phyloP scores from a whole-genome alignment of 2,888 invertebrate genomes.

The Poecilobothrus nobilitatus region DNA sequence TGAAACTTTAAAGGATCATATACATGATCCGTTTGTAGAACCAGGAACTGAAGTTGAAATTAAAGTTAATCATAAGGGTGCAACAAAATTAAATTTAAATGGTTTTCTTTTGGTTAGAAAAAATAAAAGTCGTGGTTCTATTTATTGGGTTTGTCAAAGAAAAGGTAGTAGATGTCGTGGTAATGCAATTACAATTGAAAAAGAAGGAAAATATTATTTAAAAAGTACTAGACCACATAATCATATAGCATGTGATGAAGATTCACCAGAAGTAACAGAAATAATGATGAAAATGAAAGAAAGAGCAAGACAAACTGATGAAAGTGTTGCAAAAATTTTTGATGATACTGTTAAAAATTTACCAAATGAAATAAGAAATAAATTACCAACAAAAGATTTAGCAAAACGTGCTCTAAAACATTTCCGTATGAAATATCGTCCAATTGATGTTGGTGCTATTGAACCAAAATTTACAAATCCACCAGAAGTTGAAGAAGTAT shows the following conservation, averaged over 20 bases:
- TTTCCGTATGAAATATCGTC: not conserved
- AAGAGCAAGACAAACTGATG: not conserved
- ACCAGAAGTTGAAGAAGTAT: not conserved
- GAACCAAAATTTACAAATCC: not conserved
- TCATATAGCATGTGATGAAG: not conserved
- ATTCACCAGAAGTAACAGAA: conserved; percentile 5
- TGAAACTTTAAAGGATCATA: not conserved
- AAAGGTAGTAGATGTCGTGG: not conserved
- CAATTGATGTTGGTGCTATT: not conserved
- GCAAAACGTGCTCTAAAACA: not conserved
- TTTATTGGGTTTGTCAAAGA: conserved; percentile 9
- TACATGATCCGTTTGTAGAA: conserved; percentile 1
- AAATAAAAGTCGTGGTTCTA: not conserved
- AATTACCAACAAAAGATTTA: conserved; percentile 7
- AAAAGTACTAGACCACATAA: conserved; percentile 8
- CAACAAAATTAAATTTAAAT: conserved; percentile 11
- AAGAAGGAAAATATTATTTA: not conserved
- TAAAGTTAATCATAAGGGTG: not conserved
- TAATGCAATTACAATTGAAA: not conserved
- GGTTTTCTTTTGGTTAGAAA: conserved; percentile 1
- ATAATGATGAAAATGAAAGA: conserved; percentile 7
- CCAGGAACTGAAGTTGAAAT: not conserved
- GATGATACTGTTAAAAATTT: conserved; percentile 5
- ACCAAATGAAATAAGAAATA: not conserved
- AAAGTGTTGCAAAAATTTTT: not conserved